Evolutionary conservation across 1,140 invertebrate species (phyloP).

Genomic region (Euwallacea similis): DNA sequence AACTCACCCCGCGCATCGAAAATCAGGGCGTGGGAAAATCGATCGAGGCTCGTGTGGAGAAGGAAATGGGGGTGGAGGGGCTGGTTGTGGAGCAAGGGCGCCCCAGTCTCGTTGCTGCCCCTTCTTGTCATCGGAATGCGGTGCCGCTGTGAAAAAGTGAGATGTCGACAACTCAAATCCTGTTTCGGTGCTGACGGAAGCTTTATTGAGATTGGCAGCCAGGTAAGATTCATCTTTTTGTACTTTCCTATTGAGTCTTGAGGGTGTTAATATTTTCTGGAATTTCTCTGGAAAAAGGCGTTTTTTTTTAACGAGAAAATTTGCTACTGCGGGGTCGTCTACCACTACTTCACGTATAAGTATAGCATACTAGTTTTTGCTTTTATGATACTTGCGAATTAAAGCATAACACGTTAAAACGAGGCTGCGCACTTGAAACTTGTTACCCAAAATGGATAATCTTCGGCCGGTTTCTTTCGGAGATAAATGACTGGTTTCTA

Average conservation of each 20-base stretch:
- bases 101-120: slow-evolving; percentile 39
- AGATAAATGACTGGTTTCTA: too few species aligned
- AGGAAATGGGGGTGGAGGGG: slow-evolving; percentile 5
- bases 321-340: too few species aligned
- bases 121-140: slow-evolving; percentile 47
- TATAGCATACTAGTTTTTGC: too few species aligned
- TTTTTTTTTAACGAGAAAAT: too few species aligned
- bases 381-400: too few species aligned
- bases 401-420: too few species aligned
- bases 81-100: slow-evolving; percentile 41
- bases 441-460: too few species aligned
- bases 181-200: slow-evolving; percentile 17
- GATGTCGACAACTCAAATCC: slow-evolving; percentile 33
- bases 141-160: slow-evolving; percentile 44
- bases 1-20: slow-evolving; percentile 47
- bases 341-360: too few species aligned
- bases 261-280: too few species aligned
- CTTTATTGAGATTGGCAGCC: slow-evolving; percentile 26
- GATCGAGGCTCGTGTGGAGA: slow-evolving; percentile 50
- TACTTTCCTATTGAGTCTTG: neutral
- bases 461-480: too few species aligned
- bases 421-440: too few species aligned
- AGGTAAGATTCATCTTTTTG: slow-evolving; percentile 29
- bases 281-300: too few species aligned
- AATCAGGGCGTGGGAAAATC: slow-evolving; percentile 53